phyloP scores from a whole-genome alignment of 2,113 vertebrate species.

The Micromys minutus region DNA sequence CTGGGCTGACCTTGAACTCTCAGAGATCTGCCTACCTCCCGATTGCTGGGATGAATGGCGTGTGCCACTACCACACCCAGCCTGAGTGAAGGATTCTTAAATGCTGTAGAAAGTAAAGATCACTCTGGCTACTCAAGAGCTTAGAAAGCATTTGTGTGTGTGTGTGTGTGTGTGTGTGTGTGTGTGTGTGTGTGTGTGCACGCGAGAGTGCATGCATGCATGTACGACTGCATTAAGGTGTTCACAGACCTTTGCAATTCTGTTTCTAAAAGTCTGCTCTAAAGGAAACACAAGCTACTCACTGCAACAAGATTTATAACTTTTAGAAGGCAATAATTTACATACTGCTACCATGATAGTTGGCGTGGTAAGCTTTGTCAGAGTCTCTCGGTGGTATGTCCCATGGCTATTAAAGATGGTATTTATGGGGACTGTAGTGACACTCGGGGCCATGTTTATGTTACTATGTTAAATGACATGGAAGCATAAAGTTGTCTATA shows the following conservation, averaged over 20 bases:
- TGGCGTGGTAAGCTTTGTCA: constrained; percentile 18
- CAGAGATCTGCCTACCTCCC: not conserved
- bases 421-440: constrained; percentile 25
- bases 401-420: constrained; percentile 45
- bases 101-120: not conserved
- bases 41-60: not conserved
- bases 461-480: constrained; percentile 59
- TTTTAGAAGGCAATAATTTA: constrained; percentile 8
- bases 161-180: no score
- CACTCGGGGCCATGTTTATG: constrained; percentile 40
- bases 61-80: rapidly evolving
- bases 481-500: constrained; percentile 39
- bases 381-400: not conserved
- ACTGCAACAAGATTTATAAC: not conserved
- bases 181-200: no score
- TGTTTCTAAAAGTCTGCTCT: constrained; percentile 19
- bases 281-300: not conserved
- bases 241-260: not conserved
- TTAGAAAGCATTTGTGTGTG: not conserved
- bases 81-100: not conserved
- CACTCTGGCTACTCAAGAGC: not conserved
- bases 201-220: no score
- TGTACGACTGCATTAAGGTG: not conserved
- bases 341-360: not conserved
- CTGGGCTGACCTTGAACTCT: not conserved